Evolutionary conservation across 2,888 invertebrate genomes (phyloP).

Genomic region (Torymus tubicola): DNA sequence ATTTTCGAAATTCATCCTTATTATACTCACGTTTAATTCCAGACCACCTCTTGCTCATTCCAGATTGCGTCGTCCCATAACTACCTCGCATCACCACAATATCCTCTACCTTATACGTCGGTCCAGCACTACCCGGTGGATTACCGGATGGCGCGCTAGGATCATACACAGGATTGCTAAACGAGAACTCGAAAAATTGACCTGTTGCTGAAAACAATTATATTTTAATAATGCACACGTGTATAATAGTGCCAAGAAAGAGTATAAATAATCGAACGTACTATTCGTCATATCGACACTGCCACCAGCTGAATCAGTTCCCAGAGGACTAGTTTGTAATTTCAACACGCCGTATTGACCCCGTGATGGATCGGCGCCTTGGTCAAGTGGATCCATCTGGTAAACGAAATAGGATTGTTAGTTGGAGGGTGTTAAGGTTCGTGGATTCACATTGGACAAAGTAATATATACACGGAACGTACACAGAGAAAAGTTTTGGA

Average conservation of each 20-base stretch:
- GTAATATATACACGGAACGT: too few relatives aligned
- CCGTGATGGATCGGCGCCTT: conserved; percentile 75
- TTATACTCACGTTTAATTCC: conserved; percentile 78
- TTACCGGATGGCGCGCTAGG: conserved; percentile 81
- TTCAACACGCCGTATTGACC: conserved; percentile 87
- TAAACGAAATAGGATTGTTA: background rate
- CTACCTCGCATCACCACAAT: conserved; percentile 82
- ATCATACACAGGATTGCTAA: conserved; percentile 91
- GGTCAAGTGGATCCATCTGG: conserved; percentile 82
- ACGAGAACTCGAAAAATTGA: conserved; percentile 82
- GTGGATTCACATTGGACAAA: too few relatives aligned
- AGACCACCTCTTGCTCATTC: conserved; percentile 77
- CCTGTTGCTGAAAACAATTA: conserved; percentile 73
- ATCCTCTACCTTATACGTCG: conserved; percentile 87
- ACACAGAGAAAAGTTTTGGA: too few relatives aligned
- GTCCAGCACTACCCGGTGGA: conserved; percentile 76
- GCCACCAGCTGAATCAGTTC: conserved; percentile 66
- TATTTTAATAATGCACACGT: too few relatives aligned
- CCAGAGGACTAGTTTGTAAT: conserved; percentile 83
- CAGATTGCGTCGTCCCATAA: conserved; percentile 72
- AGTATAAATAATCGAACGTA: conserved; percentile 42
- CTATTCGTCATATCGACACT: conserved; percentile 68
- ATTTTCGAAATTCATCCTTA: too few relatives aligned
- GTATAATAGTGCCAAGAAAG: too few relatives aligned
- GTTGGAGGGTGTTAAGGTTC: too few relatives aligned